Conservation (phyloP, 1,140 invertebrate genomes). For the Venturia canescens region DNA sequence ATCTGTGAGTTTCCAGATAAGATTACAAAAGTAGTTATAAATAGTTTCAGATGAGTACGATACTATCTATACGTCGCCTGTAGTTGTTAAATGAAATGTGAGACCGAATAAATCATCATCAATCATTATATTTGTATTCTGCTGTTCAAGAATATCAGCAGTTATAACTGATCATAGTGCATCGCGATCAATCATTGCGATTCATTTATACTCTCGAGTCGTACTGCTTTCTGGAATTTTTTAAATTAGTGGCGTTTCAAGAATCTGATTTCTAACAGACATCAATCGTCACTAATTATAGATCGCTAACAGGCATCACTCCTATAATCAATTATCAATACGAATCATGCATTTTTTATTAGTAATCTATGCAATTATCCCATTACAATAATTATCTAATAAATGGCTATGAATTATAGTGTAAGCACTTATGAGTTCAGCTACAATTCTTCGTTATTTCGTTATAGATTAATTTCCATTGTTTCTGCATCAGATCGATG, state of each 20-base stretch:
- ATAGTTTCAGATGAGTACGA: background rate
- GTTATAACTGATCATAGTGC: too few relatives aligned
- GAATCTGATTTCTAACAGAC: background rate
- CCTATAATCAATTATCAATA: too few relatives aligned
- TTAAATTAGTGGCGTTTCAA: background rate
- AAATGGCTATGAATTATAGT: too few relatives aligned
- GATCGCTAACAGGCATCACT: too few relatives aligned
- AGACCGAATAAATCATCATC: background rate
- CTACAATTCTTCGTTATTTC: background rate
- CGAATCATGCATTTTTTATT: too few relatives aligned
- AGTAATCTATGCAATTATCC: too few relatives aligned
- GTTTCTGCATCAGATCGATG: too few relatives aligned
- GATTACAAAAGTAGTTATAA: constrained; percentile 25
- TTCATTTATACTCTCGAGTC: background rate
- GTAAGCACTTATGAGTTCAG: too few relatives aligned
- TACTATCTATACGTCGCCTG: background rate
- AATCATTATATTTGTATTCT: background rate
- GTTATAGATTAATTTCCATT: too few relatives aligned
- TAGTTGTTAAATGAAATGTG: background rate
- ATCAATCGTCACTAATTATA: background rate
- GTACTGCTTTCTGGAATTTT: background rate
- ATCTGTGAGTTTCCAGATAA: constrained; percentile 45
- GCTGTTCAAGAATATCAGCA: background rate
- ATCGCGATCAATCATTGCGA: background rate
- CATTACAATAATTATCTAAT: too few relatives aligned